Conservation (phyloP, 2,888 invertebrate species). For the Lasioglossum morio region DNA sequence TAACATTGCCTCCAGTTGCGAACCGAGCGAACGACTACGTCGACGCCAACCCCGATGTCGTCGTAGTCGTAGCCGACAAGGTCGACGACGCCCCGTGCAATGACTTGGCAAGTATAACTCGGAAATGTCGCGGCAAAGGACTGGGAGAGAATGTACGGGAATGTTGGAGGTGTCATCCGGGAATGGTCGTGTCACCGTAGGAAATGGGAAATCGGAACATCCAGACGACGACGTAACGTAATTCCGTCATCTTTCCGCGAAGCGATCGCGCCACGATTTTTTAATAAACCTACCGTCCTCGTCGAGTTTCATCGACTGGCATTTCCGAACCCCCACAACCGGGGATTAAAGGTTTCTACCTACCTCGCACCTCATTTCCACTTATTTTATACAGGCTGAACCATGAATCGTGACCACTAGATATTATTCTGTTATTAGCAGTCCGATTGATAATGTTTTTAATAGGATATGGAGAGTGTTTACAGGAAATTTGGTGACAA, state of each 20-base stretch:
- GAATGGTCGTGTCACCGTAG: conserved; percentile 35
- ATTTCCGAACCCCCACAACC: neutral
- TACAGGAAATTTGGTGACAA: no score
- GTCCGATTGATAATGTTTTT: no score
- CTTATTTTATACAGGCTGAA: no score
- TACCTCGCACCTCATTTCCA: neutral
- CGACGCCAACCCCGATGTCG: conserved; percentile 25
- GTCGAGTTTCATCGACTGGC: neutral
- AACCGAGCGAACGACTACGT: conserved; percentile 58
- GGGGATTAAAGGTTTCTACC: neutral
- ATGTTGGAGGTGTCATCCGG: conserved; percentile 53
- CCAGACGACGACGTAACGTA: conserved; percentile 29
- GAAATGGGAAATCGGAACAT: conserved; percentile 49
- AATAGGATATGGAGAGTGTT: no score
- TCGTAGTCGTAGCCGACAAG: conserved; percentile 14
- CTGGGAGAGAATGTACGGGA: conserved; percentile 53
- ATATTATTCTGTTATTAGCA: no score
- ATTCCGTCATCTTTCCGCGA: neutral
- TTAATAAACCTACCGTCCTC: neutral
- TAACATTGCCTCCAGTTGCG: conserved; percentile 59
- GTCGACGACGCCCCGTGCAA: conserved; percentile 51
- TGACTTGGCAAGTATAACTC: conserved; percentile 70
- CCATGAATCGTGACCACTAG: no score
- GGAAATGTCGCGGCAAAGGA: conserved; percentile 52
- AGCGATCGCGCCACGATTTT: neutral